phyloP scores from a whole-genome alignment of 2,797 vertebrate genomes.

The Nothura maculosa region DNA sequence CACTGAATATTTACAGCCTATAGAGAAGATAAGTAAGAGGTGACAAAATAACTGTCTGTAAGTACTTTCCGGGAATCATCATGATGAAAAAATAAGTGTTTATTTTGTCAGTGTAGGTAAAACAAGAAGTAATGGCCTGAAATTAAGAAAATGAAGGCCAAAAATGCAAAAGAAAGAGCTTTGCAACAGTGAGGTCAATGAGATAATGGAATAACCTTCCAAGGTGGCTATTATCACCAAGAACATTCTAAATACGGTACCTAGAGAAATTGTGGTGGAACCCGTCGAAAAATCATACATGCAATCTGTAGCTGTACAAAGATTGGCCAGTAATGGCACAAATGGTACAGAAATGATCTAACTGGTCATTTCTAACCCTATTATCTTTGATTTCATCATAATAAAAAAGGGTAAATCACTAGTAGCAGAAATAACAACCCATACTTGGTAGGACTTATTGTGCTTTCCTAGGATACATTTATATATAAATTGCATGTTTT shows the following conservation, averaged over 20 bases:
- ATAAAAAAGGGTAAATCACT: accelerated
- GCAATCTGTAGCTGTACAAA: background rate
- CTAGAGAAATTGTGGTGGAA: background rate
- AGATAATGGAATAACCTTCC: background rate
- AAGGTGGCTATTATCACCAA: background rate
- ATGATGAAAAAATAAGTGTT: background rate
- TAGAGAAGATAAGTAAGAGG: background rate
- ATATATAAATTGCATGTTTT: background rate
- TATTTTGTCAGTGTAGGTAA: background rate
- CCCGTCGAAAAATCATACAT: background rate
- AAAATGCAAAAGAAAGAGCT: background rate
- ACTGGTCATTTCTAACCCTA: background rate
- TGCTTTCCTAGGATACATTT: background rate
- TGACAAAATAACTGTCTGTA: background rate
- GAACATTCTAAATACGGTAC: background rate
- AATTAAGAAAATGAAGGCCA: background rate
- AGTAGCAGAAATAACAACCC: background rate
- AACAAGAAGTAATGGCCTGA: background rate
- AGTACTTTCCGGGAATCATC: background rate
- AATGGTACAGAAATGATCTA: background rate
- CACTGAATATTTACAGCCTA: background rate
- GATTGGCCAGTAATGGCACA: background rate
- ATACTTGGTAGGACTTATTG: background rate
- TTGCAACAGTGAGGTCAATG: background rate
- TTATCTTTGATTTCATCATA: background rate